These are phyloP conservation scores for Syngnathus rostellatus DNA, from an alignment of 2,797 vertebrate species.

Conservation along the genomic window DNA sequence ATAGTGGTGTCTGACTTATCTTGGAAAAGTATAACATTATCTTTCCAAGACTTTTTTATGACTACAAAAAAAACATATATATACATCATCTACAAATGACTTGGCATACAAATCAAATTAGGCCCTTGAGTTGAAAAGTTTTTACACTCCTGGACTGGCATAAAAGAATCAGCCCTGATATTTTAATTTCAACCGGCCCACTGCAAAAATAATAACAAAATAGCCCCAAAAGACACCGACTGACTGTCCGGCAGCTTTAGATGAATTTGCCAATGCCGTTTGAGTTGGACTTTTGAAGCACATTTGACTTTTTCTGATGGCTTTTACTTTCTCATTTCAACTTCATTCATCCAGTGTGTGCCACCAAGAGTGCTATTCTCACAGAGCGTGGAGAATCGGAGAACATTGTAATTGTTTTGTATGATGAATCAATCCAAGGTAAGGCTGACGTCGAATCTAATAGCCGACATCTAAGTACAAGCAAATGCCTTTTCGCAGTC, in stretches of 20 bases:
- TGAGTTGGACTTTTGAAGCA: neutral
- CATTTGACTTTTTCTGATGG: neutral
- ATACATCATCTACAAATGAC: too few species aligned
- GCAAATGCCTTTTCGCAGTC: slow-evolving; percentile 19
- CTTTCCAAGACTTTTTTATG: neutral
- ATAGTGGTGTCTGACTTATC: too few species aligned
- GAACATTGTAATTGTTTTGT: slow-evolving; percentile 1
- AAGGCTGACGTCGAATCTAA: slow-evolving; percentile 24
- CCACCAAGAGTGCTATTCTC: neutral
- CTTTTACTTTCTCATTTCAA: neutral
- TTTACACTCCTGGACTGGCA: too few species aligned
- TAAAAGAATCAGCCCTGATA: too few species aligned
- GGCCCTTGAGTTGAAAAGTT: too few species aligned
- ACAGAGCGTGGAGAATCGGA: neutral
- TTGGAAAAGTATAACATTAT: too few species aligned
- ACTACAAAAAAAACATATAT: too few species aligned
- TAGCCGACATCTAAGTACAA: neutral
- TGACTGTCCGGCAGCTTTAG: neutral
- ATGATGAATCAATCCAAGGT: slow-evolving; percentile 26
- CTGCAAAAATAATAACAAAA: too few species aligned
- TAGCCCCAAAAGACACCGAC: too few species aligned
- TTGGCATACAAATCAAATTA: too few species aligned
- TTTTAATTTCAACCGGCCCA: too few species aligned
- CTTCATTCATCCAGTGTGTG: neutral
- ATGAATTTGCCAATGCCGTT: neutral